Evolutionary conservation across 2,888 invertebrate genomes (phyloP).

Genomic region (Meganola albula): DNA sequence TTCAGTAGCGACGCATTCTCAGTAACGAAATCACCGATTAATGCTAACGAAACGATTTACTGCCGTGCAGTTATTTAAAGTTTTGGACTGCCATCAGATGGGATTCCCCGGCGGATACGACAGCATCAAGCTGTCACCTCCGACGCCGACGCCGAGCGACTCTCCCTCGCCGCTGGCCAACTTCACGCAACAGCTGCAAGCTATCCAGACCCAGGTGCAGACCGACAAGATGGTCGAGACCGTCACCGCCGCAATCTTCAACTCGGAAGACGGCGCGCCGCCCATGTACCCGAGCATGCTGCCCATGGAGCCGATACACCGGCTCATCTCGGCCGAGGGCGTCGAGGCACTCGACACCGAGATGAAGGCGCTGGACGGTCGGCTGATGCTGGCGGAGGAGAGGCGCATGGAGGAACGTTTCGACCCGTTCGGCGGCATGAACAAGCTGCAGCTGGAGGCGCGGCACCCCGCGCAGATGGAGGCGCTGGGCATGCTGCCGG

Average conservation of each 20-base stretch:
- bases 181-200: constrained; percentile 68
- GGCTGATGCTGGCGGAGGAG: constrained; percentile 50
- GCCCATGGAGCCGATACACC: constrained; percentile 35
- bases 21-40: too few relatives aligned
- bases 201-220: constrained; percentile 69
- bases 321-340: constrained; percentile 48
- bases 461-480: constrained; percentile 69
- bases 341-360: constrained; percentile 44
- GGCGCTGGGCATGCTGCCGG: constrained; percentile 62
- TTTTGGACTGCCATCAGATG: too few relatives aligned
- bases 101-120: constrained; percentile 60
- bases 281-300: constrained; percentile 55
- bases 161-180: constrained; percentile 57
- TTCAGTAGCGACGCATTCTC: too few relatives aligned
- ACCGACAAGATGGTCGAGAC: constrained; percentile 75
- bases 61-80: too few relatives aligned
- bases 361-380: constrained; percentile 51
- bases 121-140: constrained; percentile 76
- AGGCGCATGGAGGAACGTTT: constrained; percentile 44
- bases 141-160: constrained; percentile 48
- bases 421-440: constrained; percentile 59
- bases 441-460: constrained; percentile 56
- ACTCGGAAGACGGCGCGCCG: constrained; percentile 49
- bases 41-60: too few relatives aligned
- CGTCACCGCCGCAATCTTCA: constrained; percentile 72